Percentiles rank a stretch among this genome's conserved stretches.
Conservation (phyloP, 2,888 invertebrate genomes). For the Archaeoteleia sp. region DNA sequence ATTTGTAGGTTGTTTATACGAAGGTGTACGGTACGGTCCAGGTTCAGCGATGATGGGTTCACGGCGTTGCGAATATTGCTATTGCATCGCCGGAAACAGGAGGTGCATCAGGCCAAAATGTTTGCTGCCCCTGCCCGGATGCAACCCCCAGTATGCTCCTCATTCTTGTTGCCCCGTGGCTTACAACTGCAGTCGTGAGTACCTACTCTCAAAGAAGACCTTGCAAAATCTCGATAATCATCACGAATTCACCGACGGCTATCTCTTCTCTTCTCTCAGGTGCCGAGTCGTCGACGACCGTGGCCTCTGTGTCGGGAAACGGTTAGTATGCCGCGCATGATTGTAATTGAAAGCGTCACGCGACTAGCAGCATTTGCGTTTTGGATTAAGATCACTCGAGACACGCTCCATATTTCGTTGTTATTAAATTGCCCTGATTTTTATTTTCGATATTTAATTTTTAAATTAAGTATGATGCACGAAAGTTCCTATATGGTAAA, state of each 20-base stretch:
- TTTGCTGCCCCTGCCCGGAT: slow-evolving; percentile 84
- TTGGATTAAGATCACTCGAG: slow-evolving; percentile 1
- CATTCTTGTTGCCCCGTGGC: slow-evolving; percentile 88
- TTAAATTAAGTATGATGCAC: too few relatives aligned
- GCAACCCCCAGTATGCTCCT: slow-evolving; percentile 79
- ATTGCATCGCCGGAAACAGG: slow-evolving; percentile 79
- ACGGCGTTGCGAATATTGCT: slow-evolving; percentile 90
- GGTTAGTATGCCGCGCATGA: slow-evolving; percentile 58
- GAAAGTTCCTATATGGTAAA: too few relatives aligned
- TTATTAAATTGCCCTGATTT: not conserved
- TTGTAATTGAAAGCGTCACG: slow-evolving; percentile 6
- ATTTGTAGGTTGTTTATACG: slow-evolving; percentile 84
- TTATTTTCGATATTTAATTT: not conserved
- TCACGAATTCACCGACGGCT: slow-evolving; percentile 19
- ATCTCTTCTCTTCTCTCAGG: slow-evolving; percentile 47
- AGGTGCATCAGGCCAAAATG: slow-evolving; percentile 88
- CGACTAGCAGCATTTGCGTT: slow-evolving; percentile 1
- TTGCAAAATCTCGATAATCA: slow-evolving; percentile 27
- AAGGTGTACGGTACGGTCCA: slow-evolving; percentile 84
- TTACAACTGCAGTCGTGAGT: slow-evolving; percentile 81
- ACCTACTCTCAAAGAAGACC: slow-evolving; percentile 23
- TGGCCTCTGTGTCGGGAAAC: slow-evolving; percentile 60
- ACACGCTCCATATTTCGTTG: not conserved
- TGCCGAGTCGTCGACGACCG: slow-evolving; percentile 60
- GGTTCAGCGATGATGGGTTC: slow-evolving; percentile 89